Evolutionary conservation across 1,140 invertebrate genomes (phyloP).

Genomic region (Stenopsyche tienmushanensis): DNA sequence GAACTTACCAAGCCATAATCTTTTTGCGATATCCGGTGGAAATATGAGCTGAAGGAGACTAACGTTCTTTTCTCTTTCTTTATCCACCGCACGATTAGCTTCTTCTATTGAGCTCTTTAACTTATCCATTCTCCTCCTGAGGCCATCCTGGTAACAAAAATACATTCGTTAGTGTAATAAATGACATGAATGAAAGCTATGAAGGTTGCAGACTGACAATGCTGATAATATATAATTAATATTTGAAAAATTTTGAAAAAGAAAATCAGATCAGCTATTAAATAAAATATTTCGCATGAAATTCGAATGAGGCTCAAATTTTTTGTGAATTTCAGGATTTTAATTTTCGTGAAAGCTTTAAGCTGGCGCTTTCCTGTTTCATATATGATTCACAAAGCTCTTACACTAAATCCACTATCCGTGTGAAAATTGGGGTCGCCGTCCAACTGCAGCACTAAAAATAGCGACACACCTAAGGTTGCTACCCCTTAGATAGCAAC

Average conservation of each 20-base stretch:
- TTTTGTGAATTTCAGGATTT: slow-evolving; percentile 3
- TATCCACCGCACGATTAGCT: slow-evolving; percentile 86
- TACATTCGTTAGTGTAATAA: background rate
- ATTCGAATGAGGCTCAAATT: too few species aligned
- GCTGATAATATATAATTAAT: background rate
- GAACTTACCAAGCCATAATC: slow-evolving; percentile 78
- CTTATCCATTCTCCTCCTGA: slow-evolving; percentile 92
- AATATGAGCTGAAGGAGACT: slow-evolving; percentile 93
- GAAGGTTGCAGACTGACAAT: background rate
- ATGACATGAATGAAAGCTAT: background rate
- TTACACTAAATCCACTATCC: background rate
- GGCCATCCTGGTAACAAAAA: slow-evolving; percentile 70
- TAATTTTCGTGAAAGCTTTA: slow-evolving; percentile 16
- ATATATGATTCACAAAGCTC: background rate
- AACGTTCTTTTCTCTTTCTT: slow-evolving; percentile 93
- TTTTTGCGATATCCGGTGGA: slow-evolving; percentile 88
- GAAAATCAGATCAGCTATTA: too few species aligned
- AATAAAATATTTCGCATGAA: too few species aligned
- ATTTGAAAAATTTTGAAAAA: too few species aligned
- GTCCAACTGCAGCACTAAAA: background rate
- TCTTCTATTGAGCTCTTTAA: slow-evolving; percentile 91
- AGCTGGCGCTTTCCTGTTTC: background rate
- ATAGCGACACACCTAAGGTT: background rate
- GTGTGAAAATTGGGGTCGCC: background rate
- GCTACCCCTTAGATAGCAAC: background rate